phyloP scores from a whole-genome alignment of 2,888 invertebrate species.

The Cantharis flavilabris region DNA sequence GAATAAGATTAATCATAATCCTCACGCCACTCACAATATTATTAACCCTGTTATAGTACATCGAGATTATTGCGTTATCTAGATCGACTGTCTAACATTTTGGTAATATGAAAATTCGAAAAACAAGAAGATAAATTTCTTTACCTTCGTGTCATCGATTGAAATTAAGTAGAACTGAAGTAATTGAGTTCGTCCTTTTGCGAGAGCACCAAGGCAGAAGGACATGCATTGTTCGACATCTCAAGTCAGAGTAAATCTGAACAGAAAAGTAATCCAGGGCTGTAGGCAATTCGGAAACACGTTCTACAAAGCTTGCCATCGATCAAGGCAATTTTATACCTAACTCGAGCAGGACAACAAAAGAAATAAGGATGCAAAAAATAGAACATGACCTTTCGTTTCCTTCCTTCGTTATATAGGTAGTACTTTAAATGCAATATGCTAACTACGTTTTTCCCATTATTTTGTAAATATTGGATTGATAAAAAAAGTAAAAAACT shows the following conservation, averaged over 20 bases:
- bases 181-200: constrained; percentile 11
- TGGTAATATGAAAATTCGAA: neutral
- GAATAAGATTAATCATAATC: neutral
- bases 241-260: constrained; percentile 37
- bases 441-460: neutral
- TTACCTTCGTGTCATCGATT: neutral
- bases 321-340: constrained; percentile 42
- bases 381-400: neutral
- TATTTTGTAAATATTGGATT: neutral
- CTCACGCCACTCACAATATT: neutral
- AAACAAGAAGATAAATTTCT: neutral
- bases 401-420: neutral
- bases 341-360: constrained; percentile 1
- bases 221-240: constrained; percentile 41
- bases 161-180: constrained; percentile 2
- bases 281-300: constrained; percentile 51
- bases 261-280: constrained; percentile 43
- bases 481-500: neutral
- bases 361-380: constrained; percentile 2
- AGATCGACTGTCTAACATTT: neutral
- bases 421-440: neutral
- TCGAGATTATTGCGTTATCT: neutral
- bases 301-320: constrained; percentile 48
- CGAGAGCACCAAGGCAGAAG: constrained; percentile 40
- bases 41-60: neutral